Percentiles rank a stretch among this genome's conserved stretches.
Evolutionary conservation across 2,888 invertebrate species (phyloP).

Genomic region (Isoperla grammatica): DNA sequence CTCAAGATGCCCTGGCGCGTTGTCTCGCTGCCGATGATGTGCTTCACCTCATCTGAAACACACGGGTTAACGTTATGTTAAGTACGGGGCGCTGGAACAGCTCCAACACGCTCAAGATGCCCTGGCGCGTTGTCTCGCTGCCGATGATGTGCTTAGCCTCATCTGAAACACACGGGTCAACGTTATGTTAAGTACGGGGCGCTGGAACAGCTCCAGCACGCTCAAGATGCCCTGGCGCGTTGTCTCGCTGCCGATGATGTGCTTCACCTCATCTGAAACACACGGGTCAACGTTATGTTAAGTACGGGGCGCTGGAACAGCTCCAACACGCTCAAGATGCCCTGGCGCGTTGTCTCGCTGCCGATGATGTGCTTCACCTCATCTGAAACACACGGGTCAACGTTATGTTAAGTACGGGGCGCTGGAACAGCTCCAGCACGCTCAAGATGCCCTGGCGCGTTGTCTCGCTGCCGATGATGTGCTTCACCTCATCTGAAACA

Average conservation of each 20-base stretch:
- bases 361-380: constrained; percentile 87
- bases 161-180: constrained; percentile 53
- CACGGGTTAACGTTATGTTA: constrained; percentile 56
- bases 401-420: constrained; percentile 78
- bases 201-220: constrained; percentile 84
- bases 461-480: constrained; percentile 84
- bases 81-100: constrained; percentile 81
- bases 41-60: constrained; percentile 74
- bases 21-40: constrained; percentile 84
- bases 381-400: constrained; percentile 53
- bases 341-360: constrained; percentile 77
- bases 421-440: constrained; percentile 84
- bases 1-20: constrained; percentile 74
- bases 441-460: constrained; percentile 74
- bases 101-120: constrained; percentile 77
- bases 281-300: constrained; percentile 56
- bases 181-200: constrained; percentile 78
- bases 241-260: constrained; percentile 84
- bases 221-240: constrained; percentile 74
- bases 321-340: constrained; percentile 77
- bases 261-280: constrained; percentile 74
- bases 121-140: constrained; percentile 77
- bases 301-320: constrained; percentile 81
- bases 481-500: constrained; percentile 87
- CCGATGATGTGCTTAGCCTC: constrained; percentile 87